Evolutionary conservation across 2,888 invertebrate genomes (phyloP), one percentile per base, ranked within the genome.

Genomic region (Microctonus brassicae): DNA sequence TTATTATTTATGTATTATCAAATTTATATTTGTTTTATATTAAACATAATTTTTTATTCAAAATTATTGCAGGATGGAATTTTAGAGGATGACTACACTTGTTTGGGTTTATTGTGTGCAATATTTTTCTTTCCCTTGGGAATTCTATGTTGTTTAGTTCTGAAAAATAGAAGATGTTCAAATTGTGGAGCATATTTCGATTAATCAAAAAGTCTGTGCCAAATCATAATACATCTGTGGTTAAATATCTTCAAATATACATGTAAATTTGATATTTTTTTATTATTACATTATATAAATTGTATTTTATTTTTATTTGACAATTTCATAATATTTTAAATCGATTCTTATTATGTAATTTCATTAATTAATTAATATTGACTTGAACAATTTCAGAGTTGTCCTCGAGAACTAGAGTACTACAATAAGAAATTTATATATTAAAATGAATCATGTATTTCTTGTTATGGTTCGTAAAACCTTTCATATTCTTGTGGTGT

Each of bases 121-220:
- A 94, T 96, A 74, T 88, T 94, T 34, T 95, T 94, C 88, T 97
- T 97, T 84, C 97, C 97, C 0, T 65, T 96, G 42, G 97, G 97
- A 53, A 92, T 97, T 74, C 88, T 97, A 9, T 97, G 96, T 85
- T 97, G 97, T 85, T 89, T 97, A 63, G 92, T 94, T 36, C 90
- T 96, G 87, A 93, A 94, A 82, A 95, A 95, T 82, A 92, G 94
- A 80, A 91, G 95, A 78, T 97, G 97, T 88, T 92, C 94, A 1
- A 95, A 96, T 88, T 97, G 97, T 83, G 95, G 95, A 17, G 95
- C 96, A 1, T 91, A 93, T 82, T 96, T 95, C 82, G 93, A 91
- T 73, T 93, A 89, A 88, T 64, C 3, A 13, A 29, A 7, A 47
- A 13, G 9, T n/a, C 7, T 6, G 17, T 4, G 9, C n/a, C n/a